Evolutionary conservation across 2,113 vertebrate genomes (phyloP), one percentile per base, ranked within the genome.

Genomic region (Siphamia tubifer): DNA sequence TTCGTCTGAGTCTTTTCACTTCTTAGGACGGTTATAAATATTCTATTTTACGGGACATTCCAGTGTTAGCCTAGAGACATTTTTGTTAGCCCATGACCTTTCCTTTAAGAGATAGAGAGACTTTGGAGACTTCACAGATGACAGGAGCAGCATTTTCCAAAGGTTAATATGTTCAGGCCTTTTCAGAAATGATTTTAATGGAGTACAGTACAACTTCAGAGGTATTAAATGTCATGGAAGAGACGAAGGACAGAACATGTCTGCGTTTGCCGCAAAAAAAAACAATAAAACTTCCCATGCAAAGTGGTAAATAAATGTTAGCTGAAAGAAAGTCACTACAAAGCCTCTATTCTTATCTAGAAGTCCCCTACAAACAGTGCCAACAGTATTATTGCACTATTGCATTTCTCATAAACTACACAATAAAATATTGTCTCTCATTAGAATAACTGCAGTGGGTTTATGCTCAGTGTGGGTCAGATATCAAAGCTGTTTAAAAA

Each of bases 401-500:
- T 51, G 56, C 56, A 39, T 65, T 68, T 67, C 57, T 65, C 68
- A 70, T 67, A 65, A 48, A 61, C 6, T 3, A 19, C 38, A 11
- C 24, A 73, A 25, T 49, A 60, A 64, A 79, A 71, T 23, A 19
- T 2, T 24, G 28, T 23, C 27, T 48, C 15, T 49, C 39, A 42
- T 35, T 40, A 42, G 43, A 67, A 28, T 4, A 57, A 28, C 17
- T 39, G 30, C 35, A 24, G 49, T 20, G 63, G 36, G 30, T 48
- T 75, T 64, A 67, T 56, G 2, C 40, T 56, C 51, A 38, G 1
- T 8, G 1, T 8, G 16, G 64, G 12, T 45, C 44, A 71, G 48
- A 74, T 74, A 83, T 79, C 55, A 70, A 57, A 68, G 24, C 58
- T 49, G 9, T n/a, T 75, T 75, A 52, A 55, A 39, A 47, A 61